A percentile compares a stretch with the other conserved stretches of the same genome.
Conservation (phyloP, 2,113 vertebrate species). For the Sander vitreus region DNA sequence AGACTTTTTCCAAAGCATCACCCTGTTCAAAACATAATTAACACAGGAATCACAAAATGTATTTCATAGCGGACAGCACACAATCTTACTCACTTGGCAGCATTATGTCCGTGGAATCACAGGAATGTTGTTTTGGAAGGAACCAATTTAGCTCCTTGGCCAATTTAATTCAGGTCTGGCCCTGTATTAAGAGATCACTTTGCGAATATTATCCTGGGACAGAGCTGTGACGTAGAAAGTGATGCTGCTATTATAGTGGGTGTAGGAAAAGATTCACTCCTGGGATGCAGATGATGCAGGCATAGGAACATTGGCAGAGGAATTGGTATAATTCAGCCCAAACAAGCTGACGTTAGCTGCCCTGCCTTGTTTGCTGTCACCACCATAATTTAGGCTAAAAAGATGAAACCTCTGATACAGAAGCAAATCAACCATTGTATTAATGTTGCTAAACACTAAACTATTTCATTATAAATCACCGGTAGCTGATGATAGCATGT, state of each 20-base stretch:
- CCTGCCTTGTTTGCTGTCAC: not conserved
- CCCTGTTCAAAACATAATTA: conserved; percentile 52
- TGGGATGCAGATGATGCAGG: conserved; percentile 46
- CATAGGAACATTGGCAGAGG: conserved; percentile 25
- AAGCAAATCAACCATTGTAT: not conserved
- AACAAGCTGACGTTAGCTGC: conserved; percentile 37
- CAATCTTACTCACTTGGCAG: conserved; percentile 23
- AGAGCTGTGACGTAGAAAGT: conserved; percentile 18
- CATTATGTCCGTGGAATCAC: conserved; percentile 46
- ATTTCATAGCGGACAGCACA: conserved; percentile 45
- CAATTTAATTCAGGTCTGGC: conserved; percentile 17
- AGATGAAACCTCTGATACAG: not conserved
- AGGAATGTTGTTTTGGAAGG: conserved; percentile 74
- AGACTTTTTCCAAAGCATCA: conserved; percentile 36
- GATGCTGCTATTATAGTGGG: conserved; percentile 14
- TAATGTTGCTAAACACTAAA: conserved; percentile 15
- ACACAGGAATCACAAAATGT: conserved; percentile 34
- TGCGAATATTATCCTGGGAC: conserved; percentile 11
- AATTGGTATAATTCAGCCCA: conserved; percentile 17
- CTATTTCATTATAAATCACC: not conserved
- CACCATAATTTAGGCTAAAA: conserved; percentile 22
- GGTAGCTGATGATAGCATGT: conserved; percentile 11
- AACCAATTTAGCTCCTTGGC: conserved; percentile 25
- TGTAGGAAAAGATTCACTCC: conserved; percentile 28
- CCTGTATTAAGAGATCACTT: conserved; percentile 11